Conservation (phyloP, 23 tunicate genomes). For the Clavelina lepadiformis region DNA sequence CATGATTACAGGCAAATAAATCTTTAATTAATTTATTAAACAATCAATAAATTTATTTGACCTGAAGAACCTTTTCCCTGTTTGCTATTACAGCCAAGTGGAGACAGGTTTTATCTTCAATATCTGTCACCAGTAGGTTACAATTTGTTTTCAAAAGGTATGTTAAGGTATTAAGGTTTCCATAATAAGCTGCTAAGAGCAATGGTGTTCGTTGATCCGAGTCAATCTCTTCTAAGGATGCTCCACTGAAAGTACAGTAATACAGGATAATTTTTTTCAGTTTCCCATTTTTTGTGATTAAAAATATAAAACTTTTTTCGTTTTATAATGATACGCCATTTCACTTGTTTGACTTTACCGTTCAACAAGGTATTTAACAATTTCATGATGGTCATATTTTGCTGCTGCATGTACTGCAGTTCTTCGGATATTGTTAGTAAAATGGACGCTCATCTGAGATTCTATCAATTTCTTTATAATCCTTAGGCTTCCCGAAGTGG, state of each 20-base stretch:
- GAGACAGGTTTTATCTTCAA: conserved; percentile 16
- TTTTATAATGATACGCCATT: background rate
- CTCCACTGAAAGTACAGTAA: conserved; percentile 11
- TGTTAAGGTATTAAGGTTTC: background rate
- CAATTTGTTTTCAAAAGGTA: conserved; percentile 3
- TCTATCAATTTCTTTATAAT: conserved; percentile 6
- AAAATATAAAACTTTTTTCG: too few species aligned
- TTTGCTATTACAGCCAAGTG: conserved; percentile 16
- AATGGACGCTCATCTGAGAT: background rate
- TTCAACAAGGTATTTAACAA: conserved; percentile 10
- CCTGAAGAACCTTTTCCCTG: conserved; percentile 10
- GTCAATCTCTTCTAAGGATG: conserved; percentile 6
- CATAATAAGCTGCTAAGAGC: conserved; percentile 15
- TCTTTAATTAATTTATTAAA: background rate
- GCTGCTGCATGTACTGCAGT: conserved; percentile 26
- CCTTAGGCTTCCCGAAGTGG: conserved; percentile 1
- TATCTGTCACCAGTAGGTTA: conserved; percentile 1
- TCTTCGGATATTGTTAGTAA: conserved; percentile 15
- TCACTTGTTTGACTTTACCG: background rate
- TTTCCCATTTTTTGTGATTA: background rate
- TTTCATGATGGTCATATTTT: conserved; percentile 4
- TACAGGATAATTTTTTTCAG: background rate
- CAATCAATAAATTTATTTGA: background rate
- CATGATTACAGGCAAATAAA: background rate
- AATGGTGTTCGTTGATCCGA: conserved; percentile 1